These are phyloP conservation scores for Diploptera punctata DNA, from an alignment of 2,888 invertebrate species.

Conservation along the genomic window DNA sequence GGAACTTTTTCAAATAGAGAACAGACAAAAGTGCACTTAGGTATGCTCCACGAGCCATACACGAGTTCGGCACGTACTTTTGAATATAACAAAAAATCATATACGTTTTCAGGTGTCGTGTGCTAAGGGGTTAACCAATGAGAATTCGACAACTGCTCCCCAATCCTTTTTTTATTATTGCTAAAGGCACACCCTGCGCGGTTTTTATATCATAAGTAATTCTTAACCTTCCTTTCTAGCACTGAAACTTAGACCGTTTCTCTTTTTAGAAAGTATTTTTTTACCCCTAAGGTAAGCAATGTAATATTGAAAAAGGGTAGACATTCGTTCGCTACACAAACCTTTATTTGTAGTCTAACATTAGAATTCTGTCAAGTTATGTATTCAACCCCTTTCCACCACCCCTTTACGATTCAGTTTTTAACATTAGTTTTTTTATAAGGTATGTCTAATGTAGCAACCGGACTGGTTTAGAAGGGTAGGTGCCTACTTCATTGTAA, in stretches of 20 bases:
- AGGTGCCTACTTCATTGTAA: conserved; percentile 19
- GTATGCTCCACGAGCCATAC: neutral
- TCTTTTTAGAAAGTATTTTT: neutral
- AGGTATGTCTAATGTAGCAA: conserved; percentile 11
- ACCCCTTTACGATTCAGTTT: neutral
- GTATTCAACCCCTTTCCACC: conserved; percentile 13
- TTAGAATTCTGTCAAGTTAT: conserved; percentile 29
- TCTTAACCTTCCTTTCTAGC: neutral
- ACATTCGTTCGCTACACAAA: conserved; percentile 35
- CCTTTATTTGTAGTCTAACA: conserved; percentile 39
- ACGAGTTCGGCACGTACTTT: conserved; percentile 8
- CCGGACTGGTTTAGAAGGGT: conserved; percentile 9
- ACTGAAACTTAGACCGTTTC: neutral
- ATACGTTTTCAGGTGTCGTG: conserved; percentile 10
- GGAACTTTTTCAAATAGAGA: neutral
- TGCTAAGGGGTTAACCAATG: conserved; percentile 26
- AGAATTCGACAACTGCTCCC: neutral
- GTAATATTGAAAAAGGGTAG: conserved; percentile 10
- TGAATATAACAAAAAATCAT: conserved; percentile 9
- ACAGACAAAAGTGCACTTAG: neutral
- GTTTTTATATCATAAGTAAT: conserved; percentile 14
- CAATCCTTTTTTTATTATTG: neutral
- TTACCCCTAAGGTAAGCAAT: neutral
- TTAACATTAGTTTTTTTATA: conserved; percentile 23
- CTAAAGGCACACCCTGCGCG: neutral